Conservation (phyloP, 2,797 vertebrate species). For the Hypotaenidia philippensis region DNA sequence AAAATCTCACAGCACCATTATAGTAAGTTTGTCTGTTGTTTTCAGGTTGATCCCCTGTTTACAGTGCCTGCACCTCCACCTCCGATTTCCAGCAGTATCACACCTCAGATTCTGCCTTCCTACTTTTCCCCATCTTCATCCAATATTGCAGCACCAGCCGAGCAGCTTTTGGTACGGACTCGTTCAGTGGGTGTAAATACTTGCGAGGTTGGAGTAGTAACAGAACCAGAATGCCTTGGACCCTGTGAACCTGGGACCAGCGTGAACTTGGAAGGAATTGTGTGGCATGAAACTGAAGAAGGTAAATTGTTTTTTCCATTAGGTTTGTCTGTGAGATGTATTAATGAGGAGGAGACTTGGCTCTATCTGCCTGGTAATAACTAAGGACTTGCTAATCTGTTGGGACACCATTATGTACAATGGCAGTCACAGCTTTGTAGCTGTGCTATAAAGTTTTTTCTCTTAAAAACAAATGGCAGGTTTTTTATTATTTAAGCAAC, state of each 20-base stretch:
- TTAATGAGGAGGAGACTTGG: neutral
- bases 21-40: slow-evolving; percentile 81
- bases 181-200: slow-evolving; percentile 97
- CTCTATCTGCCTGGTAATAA: neutral
- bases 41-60: slow-evolving; percentile 93
- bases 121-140: slow-evolving; percentile 87
- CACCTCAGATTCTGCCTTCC: slow-evolving; percentile 86
- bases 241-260: slow-evolving; percentile 98
- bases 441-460: neutral
- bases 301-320: slow-evolving; percentile 83
- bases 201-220: slow-evolving; percentile 89
- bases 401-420: neutral
- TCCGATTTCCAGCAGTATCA: slow-evolving; percentile 84
- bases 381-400: neutral
- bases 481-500: neutral
- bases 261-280: slow-evolving; percentile 98
- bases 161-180: slow-evolving; percentile 92
- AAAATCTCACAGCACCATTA: slow-evolving; percentile 48
- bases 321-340: slow-evolving; percentile 24
- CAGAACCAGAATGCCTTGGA: slow-evolving; percentile 91
- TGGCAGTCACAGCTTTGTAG: neutral
- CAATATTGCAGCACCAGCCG: slow-evolving; percentile 87
- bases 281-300: slow-evolving; percentile 99
- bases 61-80: slow-evolving; percentile 89
- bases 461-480: neutral